phyloP scores from a whole-genome alignment of 2,888 invertebrate genomes.

The Apantesis nais region DNA sequence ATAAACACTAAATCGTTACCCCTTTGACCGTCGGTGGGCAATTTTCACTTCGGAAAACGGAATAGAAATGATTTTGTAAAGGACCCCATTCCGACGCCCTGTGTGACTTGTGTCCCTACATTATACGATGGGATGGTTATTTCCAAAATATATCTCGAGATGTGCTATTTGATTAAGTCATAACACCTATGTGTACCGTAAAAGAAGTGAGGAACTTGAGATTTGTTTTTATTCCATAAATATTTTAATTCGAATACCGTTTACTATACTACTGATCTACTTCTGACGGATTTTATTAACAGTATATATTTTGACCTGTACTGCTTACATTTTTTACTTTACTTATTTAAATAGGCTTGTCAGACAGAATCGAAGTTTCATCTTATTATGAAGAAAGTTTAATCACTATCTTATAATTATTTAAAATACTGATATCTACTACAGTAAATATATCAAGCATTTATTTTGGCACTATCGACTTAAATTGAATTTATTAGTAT shows the following conservation, averaged over 20 bases:
- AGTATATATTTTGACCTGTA: no score
- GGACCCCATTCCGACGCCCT: conserved; percentile 64
- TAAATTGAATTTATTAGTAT: no score
- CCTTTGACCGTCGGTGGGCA: conserved; percentile 83
- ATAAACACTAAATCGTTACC: conserved; percentile 84
- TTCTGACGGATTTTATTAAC: no score
- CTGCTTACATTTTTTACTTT: no score
- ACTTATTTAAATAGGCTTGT: no score
- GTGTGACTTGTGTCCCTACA: conserved; percentile 53
- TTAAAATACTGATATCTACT: no score
- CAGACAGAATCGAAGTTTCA: no score
- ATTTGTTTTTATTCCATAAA: not conserved
- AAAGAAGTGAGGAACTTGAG: not conserved
- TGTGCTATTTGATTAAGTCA: not conserved
- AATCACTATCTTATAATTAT: no score
- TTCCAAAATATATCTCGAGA: conserved; percentile 38
- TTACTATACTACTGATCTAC: not conserved
- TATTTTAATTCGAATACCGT: not conserved
- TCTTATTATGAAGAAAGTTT: no score
- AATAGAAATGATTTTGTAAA: conserved; percentile 81
- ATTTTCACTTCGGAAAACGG: conserved; percentile 83
- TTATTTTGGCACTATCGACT: no score
- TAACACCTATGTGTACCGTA: not conserved
- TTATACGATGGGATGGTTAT: conserved; percentile 47
- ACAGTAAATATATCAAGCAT: no score